Percentiles rank a stretch among this genome's conserved stretches.
These are phyloP conservation scores for Pristionchus exspectatus DNA, from an alignment of 2,888 invertebrate species.

Conservation along the genomic window DNA sequence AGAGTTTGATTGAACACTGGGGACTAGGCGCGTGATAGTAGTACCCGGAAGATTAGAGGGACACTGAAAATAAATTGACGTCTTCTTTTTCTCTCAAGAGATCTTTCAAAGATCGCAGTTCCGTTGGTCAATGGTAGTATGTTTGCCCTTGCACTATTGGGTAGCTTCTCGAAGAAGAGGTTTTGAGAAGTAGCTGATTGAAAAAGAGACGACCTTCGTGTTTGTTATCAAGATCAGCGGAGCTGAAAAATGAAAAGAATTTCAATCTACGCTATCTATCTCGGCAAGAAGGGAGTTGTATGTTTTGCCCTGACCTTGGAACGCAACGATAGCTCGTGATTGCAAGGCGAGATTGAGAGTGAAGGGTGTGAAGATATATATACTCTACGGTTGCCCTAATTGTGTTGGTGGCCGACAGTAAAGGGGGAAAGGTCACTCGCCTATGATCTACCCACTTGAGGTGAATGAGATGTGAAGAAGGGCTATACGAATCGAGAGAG, in stretches of 20 bases:
- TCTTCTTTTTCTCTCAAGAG: not conserved
- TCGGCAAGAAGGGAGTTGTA: slow-evolving; percentile 16
- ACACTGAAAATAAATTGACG: not conserved
- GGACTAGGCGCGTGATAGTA: slow-evolving; percentile 4
- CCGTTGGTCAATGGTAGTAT: not conserved
- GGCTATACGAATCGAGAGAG: not conserved
- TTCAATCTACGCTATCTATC: not conserved
- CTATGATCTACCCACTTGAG: slow-evolving; percentile 31
- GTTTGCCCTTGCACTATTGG: not conserved
- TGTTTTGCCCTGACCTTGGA: slow-evolving; percentile 40
- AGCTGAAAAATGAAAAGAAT: slow-evolving; percentile 26
- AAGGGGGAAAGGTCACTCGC: slow-evolving; percentile 23
- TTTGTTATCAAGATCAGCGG: slow-evolving; percentile 22
- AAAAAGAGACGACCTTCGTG: not conserved
- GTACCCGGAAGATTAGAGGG: not conserved
- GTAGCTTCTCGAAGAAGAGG: not conserved
- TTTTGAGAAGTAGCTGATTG: slow-evolving; percentile 18
- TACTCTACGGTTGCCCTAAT: not conserved
- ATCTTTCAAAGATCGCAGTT: not conserved
- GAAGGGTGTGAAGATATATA: slow-evolving; percentile 30
- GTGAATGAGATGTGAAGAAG: slow-evolving; percentile 43
- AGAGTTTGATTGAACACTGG: not conserved
- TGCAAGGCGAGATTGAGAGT: not conserved
- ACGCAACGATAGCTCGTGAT: slow-evolving; percentile 1
- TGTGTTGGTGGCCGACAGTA: slow-evolving; percentile 13